Conservation (phyloP, 1,140 invertebrate species). For the Ganaspis sp. region DNA sequence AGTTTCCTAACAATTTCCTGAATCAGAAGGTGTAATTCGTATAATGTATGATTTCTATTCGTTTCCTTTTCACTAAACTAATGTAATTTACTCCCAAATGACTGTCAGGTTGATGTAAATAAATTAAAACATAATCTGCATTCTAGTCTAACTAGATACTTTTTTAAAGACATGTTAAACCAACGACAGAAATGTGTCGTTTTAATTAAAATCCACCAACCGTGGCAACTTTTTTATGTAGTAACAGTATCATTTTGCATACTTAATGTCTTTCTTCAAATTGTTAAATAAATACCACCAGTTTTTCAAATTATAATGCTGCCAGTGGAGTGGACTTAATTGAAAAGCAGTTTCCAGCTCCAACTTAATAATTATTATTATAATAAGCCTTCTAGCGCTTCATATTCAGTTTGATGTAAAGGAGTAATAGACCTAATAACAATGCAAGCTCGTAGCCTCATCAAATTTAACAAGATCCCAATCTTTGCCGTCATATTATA, state of each 20-base stretch:
- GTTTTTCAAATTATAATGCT: too few species aligned
- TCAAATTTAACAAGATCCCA: background rate
- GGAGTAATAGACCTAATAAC: too few species aligned
- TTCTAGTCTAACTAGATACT: conserved; percentile 1
- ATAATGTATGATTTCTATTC: background rate
- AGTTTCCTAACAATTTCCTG: background rate
- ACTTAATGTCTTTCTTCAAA: background rate
- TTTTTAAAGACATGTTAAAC: background rate
- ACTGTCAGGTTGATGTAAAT: background rate
- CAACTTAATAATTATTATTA: too few species aligned
- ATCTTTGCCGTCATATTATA: too few species aligned
- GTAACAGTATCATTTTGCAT: background rate
- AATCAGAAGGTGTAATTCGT: background rate
- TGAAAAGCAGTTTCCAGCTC: too few species aligned
- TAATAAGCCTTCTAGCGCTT: too few species aligned
- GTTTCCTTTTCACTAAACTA: background rate
- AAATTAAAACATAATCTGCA: background rate
- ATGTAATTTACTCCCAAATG: background rate
- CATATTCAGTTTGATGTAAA: too few species aligned
- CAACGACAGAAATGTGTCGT: too few species aligned
- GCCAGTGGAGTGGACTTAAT: too few species aligned
- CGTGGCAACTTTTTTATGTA: background rate
- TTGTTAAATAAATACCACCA: background rate
- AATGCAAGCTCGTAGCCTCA: too few species aligned
- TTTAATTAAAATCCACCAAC: background rate